Evolutionary conservation across 1,140 invertebrate genomes (phyloP).

Genomic region (Drosophila lacteicornis): DNA sequence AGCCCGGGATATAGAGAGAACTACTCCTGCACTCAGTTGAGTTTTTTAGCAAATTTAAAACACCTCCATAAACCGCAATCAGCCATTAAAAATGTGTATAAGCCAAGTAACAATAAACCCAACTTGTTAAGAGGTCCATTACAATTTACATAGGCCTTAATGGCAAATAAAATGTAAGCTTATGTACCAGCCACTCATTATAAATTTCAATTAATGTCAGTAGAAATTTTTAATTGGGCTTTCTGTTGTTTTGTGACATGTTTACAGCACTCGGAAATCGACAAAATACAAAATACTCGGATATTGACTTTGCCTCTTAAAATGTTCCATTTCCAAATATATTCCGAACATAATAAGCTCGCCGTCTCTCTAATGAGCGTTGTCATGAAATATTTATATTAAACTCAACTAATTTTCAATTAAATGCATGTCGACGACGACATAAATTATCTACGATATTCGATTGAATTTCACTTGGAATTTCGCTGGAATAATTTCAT

Average conservation of each 20-base stretch:
- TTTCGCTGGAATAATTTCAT: conserved; percentile 48
- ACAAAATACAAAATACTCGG: no score
- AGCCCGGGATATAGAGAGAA: background rate
- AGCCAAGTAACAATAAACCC: conserved; percentile 12
- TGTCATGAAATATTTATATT: conserved; percentile 18
- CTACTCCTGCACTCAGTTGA: background rate
- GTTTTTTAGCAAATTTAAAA: background rate
- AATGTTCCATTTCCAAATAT: background rate
- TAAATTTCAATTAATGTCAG: conserved; percentile 20
- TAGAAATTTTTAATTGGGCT: conserved; percentile 12
- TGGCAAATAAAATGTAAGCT: conserved; percentile 16
- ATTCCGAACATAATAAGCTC: background rate
- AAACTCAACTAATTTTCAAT: conserved; percentile 23
- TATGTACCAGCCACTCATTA: background rate
- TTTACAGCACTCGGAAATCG: background rate
- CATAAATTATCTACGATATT: conserved; percentile 22
- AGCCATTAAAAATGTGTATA: background rate
- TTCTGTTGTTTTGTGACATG: conserved; percentile 13
- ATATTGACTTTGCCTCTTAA: background rate
- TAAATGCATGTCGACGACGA: conserved; percentile 13
- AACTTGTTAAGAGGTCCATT: background rate
- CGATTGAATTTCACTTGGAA: conserved; percentile 37
- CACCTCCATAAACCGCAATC: conserved; percentile 14
- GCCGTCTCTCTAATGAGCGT: background rate
- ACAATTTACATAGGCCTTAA: conserved; percentile 9